Conservation (phyloP, 2,888 invertebrate genomes). For the Dasysyrphus tricinctus region DNA sequence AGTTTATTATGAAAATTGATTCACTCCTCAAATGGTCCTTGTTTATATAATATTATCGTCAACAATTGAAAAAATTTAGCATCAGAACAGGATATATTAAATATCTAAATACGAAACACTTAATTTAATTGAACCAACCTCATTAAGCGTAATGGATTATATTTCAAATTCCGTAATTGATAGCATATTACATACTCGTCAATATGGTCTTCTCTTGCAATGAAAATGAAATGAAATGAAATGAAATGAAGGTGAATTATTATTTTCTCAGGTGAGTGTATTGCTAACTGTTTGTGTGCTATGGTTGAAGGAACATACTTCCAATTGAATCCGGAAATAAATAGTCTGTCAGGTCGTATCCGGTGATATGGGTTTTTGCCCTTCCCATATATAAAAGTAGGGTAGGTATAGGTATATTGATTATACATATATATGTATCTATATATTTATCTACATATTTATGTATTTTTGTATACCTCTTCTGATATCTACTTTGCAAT, state of each 20-base stretch:
- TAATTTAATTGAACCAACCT: slow-evolving; percentile 69
- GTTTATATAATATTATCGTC: slow-evolving; percentile 2
- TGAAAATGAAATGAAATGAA: slow-evolving; percentile 11
- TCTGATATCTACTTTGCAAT: slow-evolving; percentile 34
- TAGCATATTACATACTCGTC: slow-evolving; percentile 44
- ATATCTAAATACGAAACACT: slow-evolving; percentile 44
- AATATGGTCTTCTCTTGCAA: slow-evolving; percentile 7
- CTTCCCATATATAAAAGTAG: neutral
- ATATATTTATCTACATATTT: neutral
- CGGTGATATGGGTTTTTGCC: neutral
- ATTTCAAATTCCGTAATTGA: slow-evolving; percentile 71
- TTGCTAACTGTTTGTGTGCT: slow-evolving; percentile 22
- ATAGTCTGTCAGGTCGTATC: slow-evolving; percentile 48
- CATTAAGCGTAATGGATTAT: slow-evolving; percentile 72
- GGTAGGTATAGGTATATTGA: no score
- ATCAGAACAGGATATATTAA: slow-evolving; percentile 36
- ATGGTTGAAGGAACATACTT: slow-evolving; percentile 25
- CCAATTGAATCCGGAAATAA: slow-evolving; percentile 59
- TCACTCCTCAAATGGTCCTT: neutral
- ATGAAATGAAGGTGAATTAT: slow-evolving; percentile 2
- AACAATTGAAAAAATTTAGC: slow-evolving; percentile 35
- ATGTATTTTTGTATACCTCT: neutral
- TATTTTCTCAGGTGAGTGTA: slow-evolving; percentile 2
- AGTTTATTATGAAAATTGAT: neutral
- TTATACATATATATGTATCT: neutral